These are phyloP conservation scores for Hymenopus coronatus DNA, from an alignment of 2,888 invertebrate genomes.

Conservation along the genomic window DNA sequence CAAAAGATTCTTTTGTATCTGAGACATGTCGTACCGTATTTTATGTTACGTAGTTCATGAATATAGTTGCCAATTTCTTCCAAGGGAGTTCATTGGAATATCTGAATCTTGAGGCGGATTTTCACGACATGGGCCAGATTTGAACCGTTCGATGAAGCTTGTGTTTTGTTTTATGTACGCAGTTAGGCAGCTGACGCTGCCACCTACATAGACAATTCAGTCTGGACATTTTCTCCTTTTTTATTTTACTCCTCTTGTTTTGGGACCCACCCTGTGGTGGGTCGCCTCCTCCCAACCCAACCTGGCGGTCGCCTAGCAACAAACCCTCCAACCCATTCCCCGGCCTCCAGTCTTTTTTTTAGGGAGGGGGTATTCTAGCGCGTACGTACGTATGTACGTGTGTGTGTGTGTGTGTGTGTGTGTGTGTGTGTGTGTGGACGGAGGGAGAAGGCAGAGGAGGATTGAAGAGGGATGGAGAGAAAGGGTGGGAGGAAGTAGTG, in stretches of 20 bases:
- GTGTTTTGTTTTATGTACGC: not conserved
- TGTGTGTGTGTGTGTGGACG: not conserved
- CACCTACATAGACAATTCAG: not conserved
- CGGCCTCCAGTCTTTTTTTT: conserved; percentile 3
- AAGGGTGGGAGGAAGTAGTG: conserved; percentile 1
- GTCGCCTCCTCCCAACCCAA: conserved; percentile 22
- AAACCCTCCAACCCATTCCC: conserved; percentile 21
- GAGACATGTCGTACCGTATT: too few species aligned
- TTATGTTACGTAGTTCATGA: too few species aligned
- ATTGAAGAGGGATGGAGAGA: conserved; percentile 18
- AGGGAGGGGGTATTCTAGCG: not conserved
- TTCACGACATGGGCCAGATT: not conserved
- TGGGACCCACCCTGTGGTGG: conserved; percentile 29
- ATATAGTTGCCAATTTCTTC: too few species aligned
- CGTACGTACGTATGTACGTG: conserved; percentile 1
- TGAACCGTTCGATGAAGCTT: not conserved
- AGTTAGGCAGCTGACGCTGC: not conserved
- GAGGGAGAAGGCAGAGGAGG: conserved; percentile 5
- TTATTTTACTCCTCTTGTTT: conserved; percentile 8
- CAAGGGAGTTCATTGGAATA: too few species aligned
- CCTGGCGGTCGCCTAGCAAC: conserved; percentile 32
- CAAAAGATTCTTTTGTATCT: too few species aligned
- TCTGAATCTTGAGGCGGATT: too few species aligned
- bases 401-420: not conserved
- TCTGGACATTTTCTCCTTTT: not conserved